phyloP scores from a whole-genome alignment of 2,113 vertebrate genomes.

The Rallus limicola region DNA sequence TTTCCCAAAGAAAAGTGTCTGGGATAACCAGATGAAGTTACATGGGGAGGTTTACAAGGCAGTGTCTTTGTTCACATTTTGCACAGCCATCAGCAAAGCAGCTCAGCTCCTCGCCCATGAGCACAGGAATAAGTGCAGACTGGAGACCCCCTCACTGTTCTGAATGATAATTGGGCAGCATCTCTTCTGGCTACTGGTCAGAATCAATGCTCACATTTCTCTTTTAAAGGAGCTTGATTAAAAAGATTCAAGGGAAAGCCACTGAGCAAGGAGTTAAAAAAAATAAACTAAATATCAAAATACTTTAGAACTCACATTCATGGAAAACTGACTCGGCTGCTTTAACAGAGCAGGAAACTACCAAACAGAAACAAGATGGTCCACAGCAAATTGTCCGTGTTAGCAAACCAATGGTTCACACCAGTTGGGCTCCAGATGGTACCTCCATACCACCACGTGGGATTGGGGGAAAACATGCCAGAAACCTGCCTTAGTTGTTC shows the following conservation, averaged over 20 bases:
- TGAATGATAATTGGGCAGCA: neutral
- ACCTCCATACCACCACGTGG: neutral
- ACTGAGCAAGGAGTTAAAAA: neutral
- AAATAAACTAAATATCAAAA: neutral
- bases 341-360: neutral
- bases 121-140: neutral
- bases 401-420: neutral
- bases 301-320: neutral
- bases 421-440: neutral
- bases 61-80: neutral
- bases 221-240: neutral
- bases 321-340: neutral
- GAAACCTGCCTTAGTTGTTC: neutral
- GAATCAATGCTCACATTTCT: neutral
- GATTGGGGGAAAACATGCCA: neutral
- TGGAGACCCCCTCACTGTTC: neutral
- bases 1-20: neutral
- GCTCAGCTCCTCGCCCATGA: neutral
- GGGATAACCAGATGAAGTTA: neutral
- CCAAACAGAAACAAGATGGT: neutral
- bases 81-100: neutral
- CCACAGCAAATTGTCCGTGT: neutral
- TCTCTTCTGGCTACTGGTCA: rapidly evolving
- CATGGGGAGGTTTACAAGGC: neutral
- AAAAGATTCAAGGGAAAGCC: neutral